phyloP scores from a whole-genome alignment of 2,113 vertebrate genomes.

The Sclerurus mexicanus region DNA sequence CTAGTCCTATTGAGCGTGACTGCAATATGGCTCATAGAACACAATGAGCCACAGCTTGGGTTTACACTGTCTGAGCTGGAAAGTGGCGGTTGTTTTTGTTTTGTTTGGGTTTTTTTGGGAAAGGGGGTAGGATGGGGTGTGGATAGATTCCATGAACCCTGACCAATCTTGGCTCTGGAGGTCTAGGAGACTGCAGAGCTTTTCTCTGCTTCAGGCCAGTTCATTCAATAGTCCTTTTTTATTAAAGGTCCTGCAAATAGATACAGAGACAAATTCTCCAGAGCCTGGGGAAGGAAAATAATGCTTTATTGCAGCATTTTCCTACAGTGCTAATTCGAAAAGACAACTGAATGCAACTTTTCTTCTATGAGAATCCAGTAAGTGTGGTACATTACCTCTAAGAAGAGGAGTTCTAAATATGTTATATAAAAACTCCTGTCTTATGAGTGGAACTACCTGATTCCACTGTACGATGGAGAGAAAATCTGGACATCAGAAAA shows the following conservation, averaged over 20 bases:
- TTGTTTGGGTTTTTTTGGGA: neutral
- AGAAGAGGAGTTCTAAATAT: neutral
- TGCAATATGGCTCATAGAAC: neutral
- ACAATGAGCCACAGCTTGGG: neutral
- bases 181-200: neutral
- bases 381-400: neutral
- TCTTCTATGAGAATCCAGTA: neutral
- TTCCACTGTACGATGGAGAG: neutral
- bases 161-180: neutral
- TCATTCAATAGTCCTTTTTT: neutral
- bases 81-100: neutral
- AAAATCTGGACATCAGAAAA: neutral
- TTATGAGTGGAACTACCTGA: neutral
- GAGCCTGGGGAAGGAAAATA: neutral
- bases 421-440: neutral
- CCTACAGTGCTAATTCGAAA: neutral
- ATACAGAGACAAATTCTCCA: neutral
- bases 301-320: neutral
- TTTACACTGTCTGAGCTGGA: neutral
- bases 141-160: neutral
- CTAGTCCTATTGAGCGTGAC: neutral
- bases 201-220: neutral
- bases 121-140: no score
- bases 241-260: neutral
- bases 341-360: neutral